Percentiles rank a stretch among this genome's conserved stretches.
Evolutionary conservation across 1,140 invertebrate genomes (phyloP).

Genomic region (silkworm (Bombyx mori)): DNA sequence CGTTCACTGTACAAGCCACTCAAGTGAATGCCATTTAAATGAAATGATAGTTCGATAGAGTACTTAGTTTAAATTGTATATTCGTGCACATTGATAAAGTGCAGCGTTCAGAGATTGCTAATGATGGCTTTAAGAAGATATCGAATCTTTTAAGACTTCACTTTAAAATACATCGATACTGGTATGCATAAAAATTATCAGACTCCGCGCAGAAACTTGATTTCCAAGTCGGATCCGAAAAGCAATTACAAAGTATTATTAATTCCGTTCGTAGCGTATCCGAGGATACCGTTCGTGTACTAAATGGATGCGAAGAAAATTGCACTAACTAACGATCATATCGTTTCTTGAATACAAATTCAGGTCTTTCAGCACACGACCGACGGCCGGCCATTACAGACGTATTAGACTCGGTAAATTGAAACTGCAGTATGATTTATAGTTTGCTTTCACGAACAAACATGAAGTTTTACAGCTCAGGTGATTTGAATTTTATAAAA

Average conservation of each 20-base stretch:
- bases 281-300: slow-evolving; percentile 42
- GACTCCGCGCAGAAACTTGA: slow-evolving; percentile 11
- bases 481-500: background rate
- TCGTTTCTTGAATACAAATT: slow-evolving; percentile 64
- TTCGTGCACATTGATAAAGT: too few species aligned
- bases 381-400: slow-evolving; percentile 44
- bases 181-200: too few species aligned
- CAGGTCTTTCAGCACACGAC: slow-evolving; percentile 46
- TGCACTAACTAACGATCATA: slow-evolving; percentile 63
- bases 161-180: too few species aligned
- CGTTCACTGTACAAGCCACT: slow-evolving; percentile 23
- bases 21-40: slow-evolving; percentile 22
- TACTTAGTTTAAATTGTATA: slow-evolving; percentile 1
- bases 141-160: too few species aligned
- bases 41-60: slow-evolving; percentile 14
- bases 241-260: slow-evolving; percentile 51
- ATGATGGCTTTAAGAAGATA: too few species aligned
- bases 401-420: slow-evolving; percentile 56
- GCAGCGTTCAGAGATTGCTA: too few species aligned
- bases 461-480: slow-evolving; percentile 36
- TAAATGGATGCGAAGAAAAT: slow-evolving; percentile 48
- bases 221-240: slow-evolving; percentile 29
- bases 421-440: slow-evolving; percentile 65
- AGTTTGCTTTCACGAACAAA: slow-evolving; percentile 47
- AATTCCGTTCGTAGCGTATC: slow-evolving; percentile 36